A percentile compares a stretch with the other conserved stretches of the same genome.
These are phyloP conservation scores for Penaeus monodon DNA, from an alignment of 2,888 invertebrate genomes.

Conservation along the genomic window DNA sequence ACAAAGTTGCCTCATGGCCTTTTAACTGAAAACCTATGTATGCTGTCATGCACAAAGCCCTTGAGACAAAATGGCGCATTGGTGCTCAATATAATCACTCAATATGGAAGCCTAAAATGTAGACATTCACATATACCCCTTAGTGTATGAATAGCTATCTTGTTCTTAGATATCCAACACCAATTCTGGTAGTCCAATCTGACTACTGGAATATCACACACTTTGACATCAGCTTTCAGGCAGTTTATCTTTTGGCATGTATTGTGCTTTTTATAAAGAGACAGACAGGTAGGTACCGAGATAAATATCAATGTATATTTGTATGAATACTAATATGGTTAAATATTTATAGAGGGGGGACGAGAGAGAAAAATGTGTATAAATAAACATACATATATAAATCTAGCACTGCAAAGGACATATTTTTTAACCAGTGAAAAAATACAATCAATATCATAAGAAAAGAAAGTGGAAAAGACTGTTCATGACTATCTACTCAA, in stretches of 20 bases:
- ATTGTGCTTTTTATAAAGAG: not conserved
- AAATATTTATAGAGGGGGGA: not conserved
- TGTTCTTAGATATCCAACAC: too few species aligned
- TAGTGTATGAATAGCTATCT: too few species aligned
- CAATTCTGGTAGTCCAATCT: not conserved
- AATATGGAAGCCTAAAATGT: too few species aligned
- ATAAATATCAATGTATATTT: not conserved
- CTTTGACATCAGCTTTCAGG: too few species aligned
- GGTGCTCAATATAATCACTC: too few species aligned
- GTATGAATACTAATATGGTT: not conserved
- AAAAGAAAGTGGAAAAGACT: not conserved
- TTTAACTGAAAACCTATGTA: too few species aligned
- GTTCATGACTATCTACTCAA: not conserved
- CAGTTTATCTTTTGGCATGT: too few species aligned
- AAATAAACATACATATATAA: not conserved
- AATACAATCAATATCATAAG: not conserved
- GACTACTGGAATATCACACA: not conserved
- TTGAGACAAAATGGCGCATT: too few species aligned
- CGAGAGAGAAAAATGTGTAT: not conserved
- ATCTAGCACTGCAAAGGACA: not conserved
- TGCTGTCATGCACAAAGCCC: too few species aligned
- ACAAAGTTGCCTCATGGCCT: too few species aligned
- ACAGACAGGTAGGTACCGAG: not conserved
- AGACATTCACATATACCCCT: too few species aligned
- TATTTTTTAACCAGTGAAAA: not conserved